Base-by-base conservation (phyloP, 2,888 invertebrate species). In the Allophyes oxyacanthae region DNA sequence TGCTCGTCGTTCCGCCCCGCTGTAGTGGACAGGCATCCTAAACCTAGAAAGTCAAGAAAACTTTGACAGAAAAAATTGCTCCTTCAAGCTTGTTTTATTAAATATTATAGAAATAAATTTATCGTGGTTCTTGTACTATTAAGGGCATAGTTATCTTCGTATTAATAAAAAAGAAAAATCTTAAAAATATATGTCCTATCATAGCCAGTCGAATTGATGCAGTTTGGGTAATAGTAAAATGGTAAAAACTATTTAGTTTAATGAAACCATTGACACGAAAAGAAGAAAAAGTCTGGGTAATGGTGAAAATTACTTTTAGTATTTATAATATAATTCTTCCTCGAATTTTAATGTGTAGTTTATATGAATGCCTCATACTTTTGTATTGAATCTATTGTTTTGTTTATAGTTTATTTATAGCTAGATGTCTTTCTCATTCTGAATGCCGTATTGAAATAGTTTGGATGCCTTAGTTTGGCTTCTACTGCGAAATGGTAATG, bases 301-400 rank as follows among this genome's bases (percentile, higher is more conserved):
- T 50, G 37, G 44, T 42, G 14, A 42, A 11, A 11, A 13, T 33
- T 33, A 33, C 33, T 33, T 8, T 61, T 58, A 54, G 58, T 77
- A 74, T 68, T 71, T 56, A 63, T 57, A 54, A n/a, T 53, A 46
- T 46, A 45, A 46, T 60, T 61, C 62, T 69, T 69, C 64, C 77
- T 77, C 75, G 78, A 76, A 76, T 76, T 75, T 69, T 56, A 28
- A 59, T 48, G 50, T 55, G 34, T 64, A 67, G 40, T 61, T 30
- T 51, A 51, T 50, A 45, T 48, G 34, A 59, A 57, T 54, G 60
- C 72, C 73, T 72, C 63, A 60, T 70, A 64, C 61, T 61, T 61
- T 65, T 72, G 62, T 75, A 72, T 57, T 69, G 60, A 69, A 61
- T 69, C 69, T 75, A 64, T 64, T 65, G 52, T 45, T 72, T 50